phyloP scores from a whole-genome alignment of 2,113 vertebrate species.

The Penelope pileata region DNA sequence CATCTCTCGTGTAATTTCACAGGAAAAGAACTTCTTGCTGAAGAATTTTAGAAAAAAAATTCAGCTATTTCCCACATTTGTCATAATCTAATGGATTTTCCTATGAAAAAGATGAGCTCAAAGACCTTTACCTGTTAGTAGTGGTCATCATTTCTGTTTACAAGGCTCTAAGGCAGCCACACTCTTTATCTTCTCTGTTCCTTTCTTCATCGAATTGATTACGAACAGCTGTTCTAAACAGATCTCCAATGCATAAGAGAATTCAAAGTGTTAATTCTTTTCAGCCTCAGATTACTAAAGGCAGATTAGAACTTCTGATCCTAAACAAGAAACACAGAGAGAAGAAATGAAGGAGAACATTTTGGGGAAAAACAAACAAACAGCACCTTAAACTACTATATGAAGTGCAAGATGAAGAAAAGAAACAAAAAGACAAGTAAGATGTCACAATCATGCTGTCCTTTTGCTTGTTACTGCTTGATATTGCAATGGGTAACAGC shows the following conservation, averaged over 20 bases:
- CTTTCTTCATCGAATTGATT: background rate
- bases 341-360: background rate
- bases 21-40: background rate
- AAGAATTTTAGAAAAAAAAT: background rate
- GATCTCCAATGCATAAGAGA: background rate
- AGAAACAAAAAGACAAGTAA: background rate
- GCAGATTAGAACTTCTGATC: background rate
- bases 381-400: background rate
- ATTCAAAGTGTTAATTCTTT: background rate
- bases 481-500: background rate
- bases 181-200: background rate
- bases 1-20: background rate
- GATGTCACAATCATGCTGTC: background rate
- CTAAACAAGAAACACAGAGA: background rate
- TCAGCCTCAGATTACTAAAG: background rate
- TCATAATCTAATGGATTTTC: background rate
- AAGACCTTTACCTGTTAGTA: background rate
- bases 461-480: background rate
- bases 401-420: background rate
- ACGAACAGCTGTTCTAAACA: background rate
- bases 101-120: background rate
- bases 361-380: background rate
- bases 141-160: background rate
- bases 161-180: background rate
- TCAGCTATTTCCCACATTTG: background rate